These are phyloP conservation scores for Macrobrachium rosenbergii DNA, from an alignment of 1,140 invertebrate genomes.

Conservation along the genomic window DNA sequence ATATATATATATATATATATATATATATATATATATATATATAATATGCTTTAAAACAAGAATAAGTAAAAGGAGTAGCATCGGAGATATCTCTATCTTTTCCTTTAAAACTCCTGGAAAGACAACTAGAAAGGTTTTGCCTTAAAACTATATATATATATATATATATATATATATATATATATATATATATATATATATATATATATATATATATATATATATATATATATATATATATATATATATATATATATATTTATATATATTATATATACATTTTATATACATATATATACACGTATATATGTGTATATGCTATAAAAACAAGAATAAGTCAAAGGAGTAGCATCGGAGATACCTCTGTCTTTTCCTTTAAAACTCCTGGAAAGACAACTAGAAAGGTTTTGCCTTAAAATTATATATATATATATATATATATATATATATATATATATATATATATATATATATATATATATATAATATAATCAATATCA, in stretches of 20 bases:
- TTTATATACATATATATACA: background rate
- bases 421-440: slow-evolving; percentile 14
- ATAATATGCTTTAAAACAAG: too few species aligned
- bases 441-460: background rate
- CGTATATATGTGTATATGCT: background rate
- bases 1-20: slow-evolving; percentile 22
- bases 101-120: too few species aligned
- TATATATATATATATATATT: too few species aligned
- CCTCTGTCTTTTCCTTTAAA: too few species aligned
- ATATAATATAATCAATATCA: background rate
- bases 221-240: background rate
- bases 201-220: slow-evolving; percentile 1
- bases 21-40: slow-evolving; percentile 7
- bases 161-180: too few species aligned
- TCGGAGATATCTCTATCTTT: too few species aligned
- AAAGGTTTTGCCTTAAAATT: background rate
- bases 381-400: background rate
- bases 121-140: too few species aligned
- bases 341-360: too few species aligned
- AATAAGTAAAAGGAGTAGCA: too few species aligned
- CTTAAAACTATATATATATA: slow-evolving; percentile 25
- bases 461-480: background rate
- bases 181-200: background rate
- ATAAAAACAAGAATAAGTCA: too few species aligned
- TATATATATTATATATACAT: too few species aligned